A percentile compares a stretch with the other conserved stretches of the same genome.
These are phyloP conservation scores for Epinephelus cyanopodus DNA, from an alignment of 2,113 vertebrate species.

Conservation along the genomic window DNA sequence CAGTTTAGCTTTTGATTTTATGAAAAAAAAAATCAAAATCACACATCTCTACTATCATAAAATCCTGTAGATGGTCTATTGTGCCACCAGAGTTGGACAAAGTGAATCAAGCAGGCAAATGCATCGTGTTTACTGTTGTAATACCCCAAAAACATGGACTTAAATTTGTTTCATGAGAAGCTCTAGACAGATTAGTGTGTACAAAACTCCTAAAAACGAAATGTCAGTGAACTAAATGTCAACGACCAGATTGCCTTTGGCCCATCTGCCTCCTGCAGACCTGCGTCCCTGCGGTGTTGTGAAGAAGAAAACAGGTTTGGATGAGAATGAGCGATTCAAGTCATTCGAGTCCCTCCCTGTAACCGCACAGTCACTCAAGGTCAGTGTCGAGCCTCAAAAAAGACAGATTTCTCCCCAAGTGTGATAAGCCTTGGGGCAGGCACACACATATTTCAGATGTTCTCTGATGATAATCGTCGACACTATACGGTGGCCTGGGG, in stretches of 20 bases:
- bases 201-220: not conserved
- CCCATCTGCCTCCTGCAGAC: not conserved
- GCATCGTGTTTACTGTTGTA: not conserved
- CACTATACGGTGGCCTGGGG: slow-evolving; percentile 57
- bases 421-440: slow-evolving; percentile 66
- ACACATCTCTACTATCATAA: too few relatives aligned
- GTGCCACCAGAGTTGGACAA: too few relatives aligned
- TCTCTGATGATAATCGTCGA: slow-evolving; percentile 68
- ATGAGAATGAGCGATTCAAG: slow-evolving; percentile 6
- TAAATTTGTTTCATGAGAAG: not conserved
- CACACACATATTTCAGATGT: slow-evolving; percentile 77
- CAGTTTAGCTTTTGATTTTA: too few relatives aligned
- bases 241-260: not conserved
- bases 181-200: not conserved
- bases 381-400: slow-evolving; percentile 62
- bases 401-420: slow-evolving; percentile 59
- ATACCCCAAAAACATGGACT: not conserved
- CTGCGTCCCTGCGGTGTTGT: not conserved
- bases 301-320: slow-evolving; percentile 4
- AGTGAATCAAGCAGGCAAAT: too few relatives aligned
- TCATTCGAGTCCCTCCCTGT: slow-evolving; percentile 26
- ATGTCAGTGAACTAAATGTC: slow-evolving; percentile 7
- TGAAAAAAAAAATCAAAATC: too few relatives aligned
- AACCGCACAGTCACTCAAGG: slow-evolving; percentile 70
- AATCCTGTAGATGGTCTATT: too few relatives aligned